Conservation (phyloP, 2,888 invertebrate genomes). For the Hypercompe scribonia region DNA sequence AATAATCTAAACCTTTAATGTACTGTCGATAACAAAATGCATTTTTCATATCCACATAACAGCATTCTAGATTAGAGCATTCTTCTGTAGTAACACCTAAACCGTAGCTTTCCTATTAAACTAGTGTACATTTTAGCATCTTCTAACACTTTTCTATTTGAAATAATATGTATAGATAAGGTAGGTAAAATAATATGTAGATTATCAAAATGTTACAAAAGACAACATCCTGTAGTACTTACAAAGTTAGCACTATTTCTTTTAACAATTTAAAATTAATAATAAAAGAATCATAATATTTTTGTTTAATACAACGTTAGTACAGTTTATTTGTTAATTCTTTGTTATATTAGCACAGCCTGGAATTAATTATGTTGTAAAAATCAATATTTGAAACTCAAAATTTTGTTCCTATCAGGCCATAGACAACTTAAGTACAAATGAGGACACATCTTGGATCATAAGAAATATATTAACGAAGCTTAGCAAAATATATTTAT, state of each 20-base stretch:
- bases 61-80: constrained; percentile 43
- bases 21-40: constrained; percentile 27
- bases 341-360: constrained; percentile 11
- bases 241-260: constrained; percentile 13
- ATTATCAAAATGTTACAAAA: neutral
- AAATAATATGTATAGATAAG: constrained; percentile 19
- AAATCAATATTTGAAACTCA: neutral
- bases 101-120: constrained; percentile 38
- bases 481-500: no score
- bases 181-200: constrained; percentile 17
- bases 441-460: no score
- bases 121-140: constrained; percentile 46
- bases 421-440: neutral
- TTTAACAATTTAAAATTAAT: constrained; percentile 16
- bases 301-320: neutral
- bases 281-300: constrained; percentile 10
- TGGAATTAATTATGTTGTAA: constrained; percentile 28
- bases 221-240: constrained; percentile 6
- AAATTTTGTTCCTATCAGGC: neutral
- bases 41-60: constrained; percentile 44
- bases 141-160: constrained; percentile 26
- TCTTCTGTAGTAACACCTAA: constrained; percentile 45
- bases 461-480: no score
- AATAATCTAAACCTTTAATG: constrained; percentile 19
- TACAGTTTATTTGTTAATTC: constrained; percentile 17